Base-by-base conservation (phyloP, 1,140 invertebrate genomes). In the Philotrypesis tridentata region DNA sequence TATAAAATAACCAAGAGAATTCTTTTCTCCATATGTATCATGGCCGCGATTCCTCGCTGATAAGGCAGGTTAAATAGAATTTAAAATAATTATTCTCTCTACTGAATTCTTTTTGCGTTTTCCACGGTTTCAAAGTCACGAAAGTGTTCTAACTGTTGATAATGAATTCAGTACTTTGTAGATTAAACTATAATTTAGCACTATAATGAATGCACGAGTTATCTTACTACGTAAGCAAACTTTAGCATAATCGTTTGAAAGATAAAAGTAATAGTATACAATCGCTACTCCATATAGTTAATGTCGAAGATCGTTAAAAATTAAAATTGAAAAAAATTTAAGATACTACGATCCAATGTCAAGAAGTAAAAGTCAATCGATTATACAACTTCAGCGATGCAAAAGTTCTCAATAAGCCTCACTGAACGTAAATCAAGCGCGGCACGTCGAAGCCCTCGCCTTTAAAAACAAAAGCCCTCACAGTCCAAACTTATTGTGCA, bases 81-180 rank as follows among this genome's bases (percentile, higher is more conserved):
- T 31, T 68, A 21, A 68, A 68, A 37, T 68, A 68, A 68, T 67
- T 65, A 67, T 31, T 67, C 61, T 63, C 61, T 63, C 61, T 63
- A 25, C 21, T 63, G 61, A 63, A 25, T 63, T 63, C 63, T 67
- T 67, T 31, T 67, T 14, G 63, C 23, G 2, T 31, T 25, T 67
- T 67, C 12, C 9, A 67, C 63, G 63, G 23, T 67, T 27, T 68
- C 29, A 12, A 33, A 21, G 65, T 17, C 65, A 33, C 4, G 65
- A 68, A 68, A 68, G 29, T 29, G 29, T 68, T 68, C 29, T 68
- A 68, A 33, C 29, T 67, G 63, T 67, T 67, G 29, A 23, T 67
- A 67, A 67, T 67, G 11, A 29, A 67, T 67, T 67, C 63, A 67
- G 25, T 29, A 29, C 63, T 67, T 67, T 27, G 63, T 67, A 67